These are phyloP conservation scores for Ceratosolen fusciceps DNA, from an alignment of 1,140 invertebrate genomes.

Conservation along the genomic window DNA sequence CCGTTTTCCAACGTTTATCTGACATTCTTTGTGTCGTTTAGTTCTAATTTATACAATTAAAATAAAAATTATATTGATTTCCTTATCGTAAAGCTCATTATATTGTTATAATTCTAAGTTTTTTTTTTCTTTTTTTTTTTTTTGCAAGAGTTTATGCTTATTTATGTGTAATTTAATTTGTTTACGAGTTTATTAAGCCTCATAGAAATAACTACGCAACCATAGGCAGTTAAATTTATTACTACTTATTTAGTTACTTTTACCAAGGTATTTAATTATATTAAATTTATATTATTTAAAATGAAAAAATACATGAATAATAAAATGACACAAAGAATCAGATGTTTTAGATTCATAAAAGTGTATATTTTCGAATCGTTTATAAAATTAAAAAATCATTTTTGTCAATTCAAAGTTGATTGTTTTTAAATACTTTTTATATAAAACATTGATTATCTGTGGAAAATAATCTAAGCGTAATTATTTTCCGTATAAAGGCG, in stretches of 20 bases:
- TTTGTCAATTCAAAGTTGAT: conserved; percentile 58
- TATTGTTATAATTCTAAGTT: conserved; percentile 26
- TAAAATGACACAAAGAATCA: conserved; percentile 42
- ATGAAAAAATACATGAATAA: neutral
- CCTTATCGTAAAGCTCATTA: conserved; percentile 19
- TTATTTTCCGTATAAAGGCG: conserved; percentile 30
- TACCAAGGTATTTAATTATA: conserved; percentile 6
- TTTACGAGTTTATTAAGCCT: conserved; percentile 21
- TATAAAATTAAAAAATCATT: conserved; percentile 44
- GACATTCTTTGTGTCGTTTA: conserved; percentile 44
- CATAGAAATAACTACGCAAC: conserved; percentile 18
- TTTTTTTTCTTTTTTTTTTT: too few species aligned
- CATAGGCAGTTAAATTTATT: conserved; percentile 20
- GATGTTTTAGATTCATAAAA: conserved; percentile 31
- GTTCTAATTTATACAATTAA: conserved; percentile 33
- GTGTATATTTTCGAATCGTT: conserved; percentile 41
- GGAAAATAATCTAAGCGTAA: conserved; percentile 29
- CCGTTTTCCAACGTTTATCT: conserved; percentile 41
- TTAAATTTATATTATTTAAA: conserved; percentile 28
- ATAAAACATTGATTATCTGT: conserved; percentile 40
- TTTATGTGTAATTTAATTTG: conserved; percentile 36
- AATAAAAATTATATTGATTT: conserved; percentile 13
- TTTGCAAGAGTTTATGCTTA: conserved; percentile 30
- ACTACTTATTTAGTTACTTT: conserved; percentile 26
- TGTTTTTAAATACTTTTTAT: conserved; percentile 53